These are phyloP conservation scores for Polymixis flavicincta DNA, from an alignment of 2,888 invertebrate species.

Conservation along the genomic window DNA sequence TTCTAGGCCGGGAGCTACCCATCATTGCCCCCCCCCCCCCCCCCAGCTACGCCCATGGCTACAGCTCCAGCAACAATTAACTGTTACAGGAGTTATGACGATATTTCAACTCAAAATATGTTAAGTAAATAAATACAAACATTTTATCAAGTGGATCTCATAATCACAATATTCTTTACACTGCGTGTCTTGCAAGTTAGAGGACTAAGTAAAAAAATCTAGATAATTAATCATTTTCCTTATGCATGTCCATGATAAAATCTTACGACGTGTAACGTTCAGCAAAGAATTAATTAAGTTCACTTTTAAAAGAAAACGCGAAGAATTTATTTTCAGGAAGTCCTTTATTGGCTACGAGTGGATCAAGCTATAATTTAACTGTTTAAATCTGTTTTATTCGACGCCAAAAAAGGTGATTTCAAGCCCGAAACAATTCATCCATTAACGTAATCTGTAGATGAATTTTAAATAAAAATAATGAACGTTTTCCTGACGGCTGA, in stretches of 20 bases:
- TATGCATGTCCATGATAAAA: conserved; percentile 40
- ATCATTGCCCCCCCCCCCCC: too few relatives aligned
- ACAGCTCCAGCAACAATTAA: too few relatives aligned
- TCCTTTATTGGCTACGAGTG: conserved; percentile 10
- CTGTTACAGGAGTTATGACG: not conserved
- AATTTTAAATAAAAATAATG: conserved; percentile 54
- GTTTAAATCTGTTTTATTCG: conserved; percentile 37
- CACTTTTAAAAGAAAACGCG: conserved; percentile 18
- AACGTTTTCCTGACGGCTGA: conserved; percentile 30
- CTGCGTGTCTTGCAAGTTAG: conserved; percentile 33
- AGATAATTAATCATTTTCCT: conserved; percentile 49
- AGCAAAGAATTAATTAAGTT: conserved; percentile 32
- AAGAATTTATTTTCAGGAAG: conserved; percentile 8
- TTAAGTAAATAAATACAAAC: not conserved
- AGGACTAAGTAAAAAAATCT: conserved; percentile 31
- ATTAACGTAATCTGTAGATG: conserved; percentile 50
- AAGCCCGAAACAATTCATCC: conserved; percentile 36
- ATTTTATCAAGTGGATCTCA: conserved; percentile 10
- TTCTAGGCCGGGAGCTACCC: too few relatives aligned
- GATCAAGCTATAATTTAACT: conserved; percentile 34
- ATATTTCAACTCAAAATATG: conserved; percentile 6
- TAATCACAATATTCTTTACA: conserved; percentile 17
- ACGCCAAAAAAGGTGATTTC: conserved; percentile 38
- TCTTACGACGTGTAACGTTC: conserved; percentile 33
- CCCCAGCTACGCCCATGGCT: too few relatives aligned